Evolutionary conservation across 2,113 vertebrate genomes (phyloP).

Genomic region (Hyla sarda): DNA sequence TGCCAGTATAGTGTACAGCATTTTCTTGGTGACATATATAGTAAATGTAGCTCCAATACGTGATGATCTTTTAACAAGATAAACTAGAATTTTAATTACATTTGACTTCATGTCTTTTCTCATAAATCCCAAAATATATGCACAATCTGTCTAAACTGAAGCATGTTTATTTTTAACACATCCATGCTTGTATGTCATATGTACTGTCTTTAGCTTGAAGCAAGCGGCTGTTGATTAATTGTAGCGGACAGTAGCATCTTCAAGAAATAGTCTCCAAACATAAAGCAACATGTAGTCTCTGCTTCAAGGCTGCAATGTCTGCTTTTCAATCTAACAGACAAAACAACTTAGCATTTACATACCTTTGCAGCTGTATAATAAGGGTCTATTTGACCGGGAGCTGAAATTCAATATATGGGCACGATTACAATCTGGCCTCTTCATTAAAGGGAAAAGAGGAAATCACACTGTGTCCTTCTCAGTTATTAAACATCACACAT

Average conservation of each 20-base stretch:
- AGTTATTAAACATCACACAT: no score
- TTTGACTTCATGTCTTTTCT: conserved; percentile 33
- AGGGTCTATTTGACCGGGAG: neutral
- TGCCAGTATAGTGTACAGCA: no score
- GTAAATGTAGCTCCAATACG: neutral
- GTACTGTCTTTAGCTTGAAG: conserved; percentile 22
- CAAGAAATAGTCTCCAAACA: conserved; percentile 21
- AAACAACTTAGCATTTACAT: neutral
- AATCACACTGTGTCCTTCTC: neutral
- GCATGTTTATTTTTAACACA: conserved; percentile 31
- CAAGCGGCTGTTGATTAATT: conserved; percentile 41
- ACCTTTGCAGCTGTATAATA: neutral
- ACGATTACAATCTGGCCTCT: neutral
- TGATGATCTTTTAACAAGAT: neutral
- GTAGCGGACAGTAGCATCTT: conserved; percentile 30
- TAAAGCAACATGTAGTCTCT: neutral
- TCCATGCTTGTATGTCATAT: conserved; percentile 15
- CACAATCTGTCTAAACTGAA: neutral
- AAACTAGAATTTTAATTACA: conserved; percentile 14
- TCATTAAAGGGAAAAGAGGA: neutral
- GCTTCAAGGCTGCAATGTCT: neutral
- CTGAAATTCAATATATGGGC: neutral
- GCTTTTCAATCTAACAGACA: neutral
- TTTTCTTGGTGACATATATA: no score
- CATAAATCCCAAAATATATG: conserved; percentile 3